Percentiles rank a stretch among this genome's conserved stretches.
phyloP scores from a whole-genome alignment of 1,140 invertebrate genomes.

The Zaprionus capensis region DNA sequence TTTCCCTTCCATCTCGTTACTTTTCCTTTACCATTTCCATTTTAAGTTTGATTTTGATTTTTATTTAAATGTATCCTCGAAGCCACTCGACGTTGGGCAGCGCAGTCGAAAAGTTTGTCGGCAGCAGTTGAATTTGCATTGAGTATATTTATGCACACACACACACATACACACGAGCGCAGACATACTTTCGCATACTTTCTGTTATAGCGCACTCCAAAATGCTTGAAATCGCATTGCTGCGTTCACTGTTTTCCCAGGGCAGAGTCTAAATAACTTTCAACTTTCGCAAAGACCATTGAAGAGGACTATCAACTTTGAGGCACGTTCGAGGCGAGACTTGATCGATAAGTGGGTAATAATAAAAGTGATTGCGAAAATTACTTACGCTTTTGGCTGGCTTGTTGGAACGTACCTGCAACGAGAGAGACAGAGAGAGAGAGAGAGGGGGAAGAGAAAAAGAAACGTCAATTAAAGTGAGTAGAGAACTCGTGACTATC shows the following conservation, averaged over 20 bases:
- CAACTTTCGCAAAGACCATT: constrained; percentile 21
- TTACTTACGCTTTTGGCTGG: constrained; percentile 72
- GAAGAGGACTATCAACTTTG: constrained; percentile 33
- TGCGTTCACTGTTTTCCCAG: constrained; percentile 3
- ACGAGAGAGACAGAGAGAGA: constrained; percentile 40
- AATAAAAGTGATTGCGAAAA: constrained; percentile 58
- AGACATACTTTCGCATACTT: constrained; percentile 9
- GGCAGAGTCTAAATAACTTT: constrained; percentile 24
- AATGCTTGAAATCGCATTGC: constrained; percentile 22
- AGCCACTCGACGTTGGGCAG: constrained; percentile 10
- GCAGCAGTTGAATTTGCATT: constrained; percentile 11
- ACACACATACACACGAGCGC: background rate
- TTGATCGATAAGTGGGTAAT: constrained; percentile 73
- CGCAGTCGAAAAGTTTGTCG: constrained; percentile 12
- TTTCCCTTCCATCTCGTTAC: background rate
- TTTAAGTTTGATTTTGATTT: constrained; percentile 20
- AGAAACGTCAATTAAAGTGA: constrained; percentile 49
- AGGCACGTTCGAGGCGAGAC: constrained; percentile 54
- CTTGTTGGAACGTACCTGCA: constrained; percentile 74
- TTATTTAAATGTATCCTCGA: constrained; percentile 33
- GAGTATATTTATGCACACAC: constrained; percentile 25
- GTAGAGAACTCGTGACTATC: background rate
- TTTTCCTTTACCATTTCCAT: constrained; percentile 27
- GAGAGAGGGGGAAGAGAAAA: constrained; percentile 5
- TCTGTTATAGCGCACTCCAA: background rate